phyloP scores from a whole-genome alignment of 2,113 vertebrate genomes.

The Aldabrachelys gigantea region DNA sequence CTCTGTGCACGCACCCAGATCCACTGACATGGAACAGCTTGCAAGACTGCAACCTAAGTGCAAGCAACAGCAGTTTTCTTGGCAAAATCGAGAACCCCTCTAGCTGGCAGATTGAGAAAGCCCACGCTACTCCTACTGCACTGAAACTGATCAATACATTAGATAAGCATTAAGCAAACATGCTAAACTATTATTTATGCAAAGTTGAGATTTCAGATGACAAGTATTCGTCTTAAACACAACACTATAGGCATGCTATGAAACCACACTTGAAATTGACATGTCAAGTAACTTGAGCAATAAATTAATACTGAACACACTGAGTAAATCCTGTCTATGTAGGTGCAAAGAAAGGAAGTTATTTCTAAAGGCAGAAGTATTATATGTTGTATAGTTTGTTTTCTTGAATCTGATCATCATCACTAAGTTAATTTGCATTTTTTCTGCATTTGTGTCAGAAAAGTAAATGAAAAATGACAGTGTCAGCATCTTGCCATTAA shows the following conservation, averaged over 20 bases:
- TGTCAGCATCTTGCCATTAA: constrained; percentile 53
- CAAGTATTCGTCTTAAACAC: constrained; percentile 13
- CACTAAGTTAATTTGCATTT: constrained; percentile 29
- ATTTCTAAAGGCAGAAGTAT: background rate
- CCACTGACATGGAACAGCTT: constrained; percentile 68
- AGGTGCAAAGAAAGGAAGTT: background rate
- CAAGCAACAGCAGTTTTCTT: constrained; percentile 62
- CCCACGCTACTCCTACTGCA: constrained; percentile 62
- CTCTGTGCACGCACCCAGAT: background rate
- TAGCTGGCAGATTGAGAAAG: constrained; percentile 61
- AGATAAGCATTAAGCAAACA: constrained; percentile 45
- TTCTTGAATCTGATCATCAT: background rate
- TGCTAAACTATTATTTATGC: constrained; percentile 24
- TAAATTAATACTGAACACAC: background rate
- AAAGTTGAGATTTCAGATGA: constrained; percentile 22
- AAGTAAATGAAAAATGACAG: constrained; percentile 43
- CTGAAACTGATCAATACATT: constrained; percentile 7
- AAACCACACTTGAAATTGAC: constrained; percentile 10
- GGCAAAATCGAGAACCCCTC: constrained; percentile 54
- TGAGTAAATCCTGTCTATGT: background rate
- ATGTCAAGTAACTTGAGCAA: background rate
- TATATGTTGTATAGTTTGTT: background rate
- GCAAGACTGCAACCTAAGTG: background rate
- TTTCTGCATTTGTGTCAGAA: constrained; percentile 40
- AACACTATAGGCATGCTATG: constrained; percentile 48